These are phyloP conservation scores for Seriola aureovittata DNA, from an alignment of 2,113 vertebrate genomes.

Conservation along the genomic window DNA sequence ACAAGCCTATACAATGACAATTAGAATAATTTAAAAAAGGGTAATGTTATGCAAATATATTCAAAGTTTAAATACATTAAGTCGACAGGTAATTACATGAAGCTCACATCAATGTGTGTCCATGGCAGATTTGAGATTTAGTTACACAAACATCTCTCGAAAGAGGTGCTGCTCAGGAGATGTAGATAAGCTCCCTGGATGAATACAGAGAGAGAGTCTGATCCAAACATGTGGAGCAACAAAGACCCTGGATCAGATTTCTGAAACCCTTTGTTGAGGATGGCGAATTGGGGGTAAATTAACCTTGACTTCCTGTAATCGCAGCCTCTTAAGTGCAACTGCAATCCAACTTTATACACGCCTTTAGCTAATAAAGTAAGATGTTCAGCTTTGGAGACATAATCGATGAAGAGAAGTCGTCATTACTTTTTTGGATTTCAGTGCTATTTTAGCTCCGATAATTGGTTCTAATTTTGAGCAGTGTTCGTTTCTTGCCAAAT, in stretches of 20 bases:
- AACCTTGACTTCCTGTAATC: constrained; percentile 16
- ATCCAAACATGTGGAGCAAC: constrained; percentile 57
- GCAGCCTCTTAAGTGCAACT: neutral
- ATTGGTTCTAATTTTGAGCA: neutral
- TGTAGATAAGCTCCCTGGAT: constrained; percentile 48
- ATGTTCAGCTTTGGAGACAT: neutral
- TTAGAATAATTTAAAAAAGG: neutral
- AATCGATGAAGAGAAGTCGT: neutral
- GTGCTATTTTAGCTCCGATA: neutral
- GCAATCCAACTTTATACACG: neutral
- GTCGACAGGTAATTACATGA: constrained; percentile 6
- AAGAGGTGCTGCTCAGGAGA: constrained; percentile 8
- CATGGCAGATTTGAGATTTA: constrained; percentile 22
- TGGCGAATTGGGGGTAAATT: constrained; percentile 31
- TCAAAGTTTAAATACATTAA: neutral
- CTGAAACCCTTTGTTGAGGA: neutral
- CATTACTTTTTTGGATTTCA: neutral
- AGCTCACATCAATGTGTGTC: constrained; percentile 4
- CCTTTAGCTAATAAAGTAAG: neutral
- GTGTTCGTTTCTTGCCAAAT: neutral
- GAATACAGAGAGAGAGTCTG: constrained; percentile 16
- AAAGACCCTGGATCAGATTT: constrained; percentile 44
- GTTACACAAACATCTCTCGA: constrained; percentile 1
- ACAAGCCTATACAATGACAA: neutral
- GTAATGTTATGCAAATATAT: neutral